These are phyloP conservation scores for Pangasius sanitwongsei DNA, from an alignment of 2,797 vertebrate genomes.

Conservation along the genomic window DNA sequence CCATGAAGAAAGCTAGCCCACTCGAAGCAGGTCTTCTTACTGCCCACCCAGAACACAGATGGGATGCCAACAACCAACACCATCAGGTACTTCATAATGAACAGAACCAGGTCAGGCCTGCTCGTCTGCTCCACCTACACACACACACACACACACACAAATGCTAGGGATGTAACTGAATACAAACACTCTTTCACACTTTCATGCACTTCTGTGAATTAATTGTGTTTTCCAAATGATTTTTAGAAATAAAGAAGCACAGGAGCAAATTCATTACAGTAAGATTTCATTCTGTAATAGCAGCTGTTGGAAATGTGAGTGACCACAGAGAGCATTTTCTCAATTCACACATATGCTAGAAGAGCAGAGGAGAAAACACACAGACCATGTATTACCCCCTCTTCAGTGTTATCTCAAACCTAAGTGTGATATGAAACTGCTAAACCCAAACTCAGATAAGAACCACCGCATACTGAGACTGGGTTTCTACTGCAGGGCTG, in stretches of 20 bases:
- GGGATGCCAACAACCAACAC: conserved; percentile 94
- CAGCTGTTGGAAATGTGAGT: conserved; percentile 26
- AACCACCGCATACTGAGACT: not conserved
- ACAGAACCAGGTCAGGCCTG: conserved; percentile 86
- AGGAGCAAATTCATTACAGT: not conserved
- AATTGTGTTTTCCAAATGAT: not conserved
- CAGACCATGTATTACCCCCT: not conserved
- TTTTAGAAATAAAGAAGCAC: not conserved
- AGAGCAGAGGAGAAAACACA: not conserved
- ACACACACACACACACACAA: conserved; percentile 31
- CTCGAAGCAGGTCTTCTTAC: conserved; percentile 98
- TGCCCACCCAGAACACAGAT: conserved; percentile 98
- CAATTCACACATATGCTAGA: conserved; percentile 26
- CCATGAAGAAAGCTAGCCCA: conserved; percentile 86
- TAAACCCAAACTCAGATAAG: not conserved
- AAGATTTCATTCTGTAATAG: conserved; percentile 1
- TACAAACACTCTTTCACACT: not conserved
- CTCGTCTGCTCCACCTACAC: conserved; percentile 86
- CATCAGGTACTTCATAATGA: conserved; percentile 97
- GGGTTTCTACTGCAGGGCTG: not conserved
- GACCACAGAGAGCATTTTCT: conserved; percentile 5
- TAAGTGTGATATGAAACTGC: conserved; percentile 10
- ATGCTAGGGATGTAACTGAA: not conserved
- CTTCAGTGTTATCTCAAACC: not conserved
- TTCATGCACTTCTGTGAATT: not conserved